Evolutionary conservation across 2,888 invertebrate species (phyloP), one percentile per base, ranked within the genome.

Genomic region (Scaptomyza parva): DNA sequence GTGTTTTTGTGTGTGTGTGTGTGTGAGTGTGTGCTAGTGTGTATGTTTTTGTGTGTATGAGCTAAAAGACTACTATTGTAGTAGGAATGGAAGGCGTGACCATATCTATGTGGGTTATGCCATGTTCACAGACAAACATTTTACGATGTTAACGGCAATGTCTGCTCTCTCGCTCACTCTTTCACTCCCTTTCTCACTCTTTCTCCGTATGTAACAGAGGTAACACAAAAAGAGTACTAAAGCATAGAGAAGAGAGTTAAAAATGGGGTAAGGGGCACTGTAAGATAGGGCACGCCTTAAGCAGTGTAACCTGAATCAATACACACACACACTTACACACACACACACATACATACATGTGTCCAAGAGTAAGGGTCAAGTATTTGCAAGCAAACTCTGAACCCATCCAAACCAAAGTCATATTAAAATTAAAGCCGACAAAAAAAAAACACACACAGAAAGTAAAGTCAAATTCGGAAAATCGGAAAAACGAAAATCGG

Each of bases 121-220:
- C 55, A 51, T 47, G 48, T 63, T 52, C 28, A 45, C 48, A 44
- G 30, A 44, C 71, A 59, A 59, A 65, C 74, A 77, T 84, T 86
- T 80, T 86, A 80, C 84, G 78, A 79, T 65, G 74, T 70, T 73
- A 81, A 70, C 84, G 84, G 66, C 70, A 76, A 64, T 63, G 18
- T 18, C 12, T 12, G 9, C 12, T 6, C 12, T 17, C 53, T 40
- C 22, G 30, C 17, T 12, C 33, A 22, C 30, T 1, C 1, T 8
- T 7, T 3, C 17, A 24, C 2, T 8, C 17, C 18, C 52, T 39
- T 9, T 30, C 22, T 17, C 24, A 24, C 17, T 1, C 3, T 3
- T 4, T 5, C 17, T 48, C 2, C 17, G 24, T n/a, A 43, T 11
- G 20, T 7, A 7, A 28, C 30, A 26, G 33, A 14, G 14, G 33